Percentiles rank a stretch among this genome's conserved stretches.
Evolutionary conservation across 2,888 invertebrate species (phyloP).

Genomic region (Agonum fuliginosum): DNA sequence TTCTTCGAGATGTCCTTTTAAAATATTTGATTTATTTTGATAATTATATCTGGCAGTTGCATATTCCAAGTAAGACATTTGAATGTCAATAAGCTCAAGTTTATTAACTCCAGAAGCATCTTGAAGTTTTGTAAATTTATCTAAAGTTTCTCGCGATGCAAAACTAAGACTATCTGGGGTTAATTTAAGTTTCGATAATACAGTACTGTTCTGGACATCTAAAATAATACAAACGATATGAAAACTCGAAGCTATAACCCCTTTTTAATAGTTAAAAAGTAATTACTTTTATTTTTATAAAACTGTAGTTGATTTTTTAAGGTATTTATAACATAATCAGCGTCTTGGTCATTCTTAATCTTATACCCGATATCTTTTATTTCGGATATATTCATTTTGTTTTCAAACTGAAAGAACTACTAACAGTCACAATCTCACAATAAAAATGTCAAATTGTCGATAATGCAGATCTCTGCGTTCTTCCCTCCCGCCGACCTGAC

Average conservation of each 20-base stretch:
- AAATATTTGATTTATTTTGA: slow-evolving; percentile 24
- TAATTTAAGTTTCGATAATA: slow-evolving; percentile 42
- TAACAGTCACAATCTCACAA: no score
- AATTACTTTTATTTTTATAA: slow-evolving; percentile 45
- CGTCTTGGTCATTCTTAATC: slow-evolving; percentile 47
- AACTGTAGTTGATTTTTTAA: slow-evolving; percentile 40
- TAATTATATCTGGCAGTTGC: slow-evolving; percentile 36
- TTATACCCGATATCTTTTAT: slow-evolving; percentile 21
- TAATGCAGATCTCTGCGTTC: no score
- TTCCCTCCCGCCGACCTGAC: no score
- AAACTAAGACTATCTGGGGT: slow-evolving; percentile 44
- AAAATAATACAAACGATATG: no score
- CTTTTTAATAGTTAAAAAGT: slow-evolving; percentile 24
- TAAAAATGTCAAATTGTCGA: no score
- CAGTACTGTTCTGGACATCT: slow-evolving; percentile 29
- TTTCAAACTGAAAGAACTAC: no score
- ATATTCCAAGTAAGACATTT: slow-evolving; percentile 50
- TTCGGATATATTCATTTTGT: slow-evolving; percentile 17
- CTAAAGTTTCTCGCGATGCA: slow-evolving; percentile 47
- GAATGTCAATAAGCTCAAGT: slow-evolving; percentile 34
- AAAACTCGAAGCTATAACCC: not conserved
- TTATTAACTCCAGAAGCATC: slow-evolving; percentile 51
- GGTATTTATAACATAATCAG: slow-evolving; percentile 41
- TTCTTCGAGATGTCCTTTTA: slow-evolving; percentile 42
- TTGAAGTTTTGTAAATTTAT: slow-evolving; percentile 50